Percentiles rank a stretch among this genome's conserved stretches.
phyloP scores from a whole-genome alignment of 2,113 vertebrate species.

The Paratilapia polleni region DNA sequence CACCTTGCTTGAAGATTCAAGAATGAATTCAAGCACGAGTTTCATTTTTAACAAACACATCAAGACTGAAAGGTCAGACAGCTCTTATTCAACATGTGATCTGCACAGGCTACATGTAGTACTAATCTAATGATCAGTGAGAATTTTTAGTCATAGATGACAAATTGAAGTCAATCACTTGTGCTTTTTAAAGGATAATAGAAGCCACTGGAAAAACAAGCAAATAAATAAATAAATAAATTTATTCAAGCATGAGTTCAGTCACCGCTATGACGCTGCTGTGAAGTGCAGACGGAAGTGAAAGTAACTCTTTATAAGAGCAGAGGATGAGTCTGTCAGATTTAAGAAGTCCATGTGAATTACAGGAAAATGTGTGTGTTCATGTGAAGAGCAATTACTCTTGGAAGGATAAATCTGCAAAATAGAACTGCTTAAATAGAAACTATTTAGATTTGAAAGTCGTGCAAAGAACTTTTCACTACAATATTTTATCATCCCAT shows the following conservation, averaged over 20 bases:
- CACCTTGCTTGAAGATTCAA: neutral
- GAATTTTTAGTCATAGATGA: neutral
- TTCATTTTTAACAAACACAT: neutral
- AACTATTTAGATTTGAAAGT: neutral
- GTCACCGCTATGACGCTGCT: neutral
- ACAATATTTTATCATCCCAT: neutral
- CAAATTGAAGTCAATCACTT: accelerated
- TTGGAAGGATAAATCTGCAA: neutral
- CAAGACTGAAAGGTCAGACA: too few species aligned
- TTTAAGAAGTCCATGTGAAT: neutral
- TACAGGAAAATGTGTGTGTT: neutral
- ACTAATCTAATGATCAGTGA: accelerated
- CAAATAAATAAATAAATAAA: neutral
- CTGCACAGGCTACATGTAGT: accelerated
- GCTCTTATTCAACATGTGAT: too few species aligned
- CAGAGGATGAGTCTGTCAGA: accelerated
- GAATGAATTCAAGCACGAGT: neutral
- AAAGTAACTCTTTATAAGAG: neutral
- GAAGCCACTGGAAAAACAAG: neutral
- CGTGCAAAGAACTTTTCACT: neutral
- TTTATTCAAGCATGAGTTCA: neutral
- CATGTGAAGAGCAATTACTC: neutral
- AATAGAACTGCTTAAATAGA: accelerated
- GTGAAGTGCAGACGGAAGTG: neutral
- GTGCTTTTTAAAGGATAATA: neutral